Percentiles rank a stretch among this genome's conserved stretches.
phyloP scores from a whole-genome alignment of 2,113 vertebrate species.

The Shinisaurus crocodilurus region DNA sequence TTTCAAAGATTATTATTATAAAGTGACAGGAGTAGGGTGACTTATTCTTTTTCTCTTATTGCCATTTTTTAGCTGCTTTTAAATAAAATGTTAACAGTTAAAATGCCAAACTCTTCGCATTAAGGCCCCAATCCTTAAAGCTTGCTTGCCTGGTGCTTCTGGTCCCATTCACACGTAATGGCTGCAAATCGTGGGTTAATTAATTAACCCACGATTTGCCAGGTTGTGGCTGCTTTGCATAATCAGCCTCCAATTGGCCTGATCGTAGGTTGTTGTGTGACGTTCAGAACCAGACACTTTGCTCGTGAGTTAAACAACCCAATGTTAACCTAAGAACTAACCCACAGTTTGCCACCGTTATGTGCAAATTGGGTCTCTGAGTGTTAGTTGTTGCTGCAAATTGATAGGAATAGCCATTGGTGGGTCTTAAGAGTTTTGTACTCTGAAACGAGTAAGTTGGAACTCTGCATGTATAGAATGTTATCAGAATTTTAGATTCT shows the following conservation, averaged over 20 bases:
- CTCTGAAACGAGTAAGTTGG: no score
- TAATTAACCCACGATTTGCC: no score
- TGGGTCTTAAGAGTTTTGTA: no score
- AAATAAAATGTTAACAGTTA: not conserved
- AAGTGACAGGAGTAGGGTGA: not conserved
- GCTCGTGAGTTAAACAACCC: no score
- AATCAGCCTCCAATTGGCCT: no score
- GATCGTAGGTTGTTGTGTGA: no score
- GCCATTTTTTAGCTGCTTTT: not conserved
- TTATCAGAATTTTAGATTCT: not conserved
- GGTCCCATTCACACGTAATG: not conserved
- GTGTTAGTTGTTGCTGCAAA: not conserved
- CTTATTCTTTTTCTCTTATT: not conserved
- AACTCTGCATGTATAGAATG: not conserved
- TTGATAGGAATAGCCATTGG: not conserved
- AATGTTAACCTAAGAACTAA: no score
- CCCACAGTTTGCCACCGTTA: no score
- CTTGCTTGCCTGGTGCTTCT: not conserved
- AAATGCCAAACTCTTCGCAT: not conserved
- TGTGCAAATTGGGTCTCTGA: not conserved
- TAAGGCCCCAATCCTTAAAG: not conserved
- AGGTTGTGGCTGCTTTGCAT: no score
- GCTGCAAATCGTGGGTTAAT: no score
- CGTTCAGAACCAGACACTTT: no score
- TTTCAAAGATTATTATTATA: not conserved